Base-by-base conservation (phyloP, 2,797 vertebrate genomes). In the Glossophaga mutica region DNA sequence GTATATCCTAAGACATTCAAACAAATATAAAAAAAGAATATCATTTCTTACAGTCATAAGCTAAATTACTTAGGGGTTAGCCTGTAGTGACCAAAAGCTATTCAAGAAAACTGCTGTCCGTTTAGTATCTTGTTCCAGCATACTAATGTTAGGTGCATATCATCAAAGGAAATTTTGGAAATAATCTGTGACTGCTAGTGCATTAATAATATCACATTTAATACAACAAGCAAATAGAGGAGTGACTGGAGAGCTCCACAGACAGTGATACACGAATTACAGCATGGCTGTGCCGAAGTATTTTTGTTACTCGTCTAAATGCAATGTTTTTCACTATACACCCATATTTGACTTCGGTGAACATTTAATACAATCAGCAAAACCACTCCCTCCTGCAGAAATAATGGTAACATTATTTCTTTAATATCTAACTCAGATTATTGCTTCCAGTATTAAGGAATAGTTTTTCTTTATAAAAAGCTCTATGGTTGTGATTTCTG, bases 101-200 rank as follows among this genome's bases (percentile, higher is more conserved):
- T 91, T 94, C 37, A 93, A 39, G 71, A 4, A 91, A 88, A 94
- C 2, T 74, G 55, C 22, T 87, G 55, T 21, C 76, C 78, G 9
- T 79, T 89, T 71, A 88, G 44, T 87, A 34, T 88, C 37, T 59
- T 52, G 52, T 29, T 68, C 39, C 88, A 78, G 67, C 37, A 46
- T 77, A 46, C 65, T 65, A 67, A 59, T 37, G 29, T 91, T n/a
- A 93, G 44, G 85, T 39, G 14, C 9, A 24, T 87, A 71, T 87
- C 94, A 81, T 71, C 34, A 67, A 50, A 14, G 85, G 68, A 74
- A 42, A 93, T 70, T 89, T 19, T 67, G 42, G 68, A 97, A 94
- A 37, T 84, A 94, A 65, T 91, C 22, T 90, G 14, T 70, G 37
- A 73, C 32, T 65, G 44, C 68, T 77, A 9, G 3, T 24, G 11